phyloP scores from a whole-genome alignment of 2,797 vertebrate genomes.

The Megalops cyprinoides region DNA sequence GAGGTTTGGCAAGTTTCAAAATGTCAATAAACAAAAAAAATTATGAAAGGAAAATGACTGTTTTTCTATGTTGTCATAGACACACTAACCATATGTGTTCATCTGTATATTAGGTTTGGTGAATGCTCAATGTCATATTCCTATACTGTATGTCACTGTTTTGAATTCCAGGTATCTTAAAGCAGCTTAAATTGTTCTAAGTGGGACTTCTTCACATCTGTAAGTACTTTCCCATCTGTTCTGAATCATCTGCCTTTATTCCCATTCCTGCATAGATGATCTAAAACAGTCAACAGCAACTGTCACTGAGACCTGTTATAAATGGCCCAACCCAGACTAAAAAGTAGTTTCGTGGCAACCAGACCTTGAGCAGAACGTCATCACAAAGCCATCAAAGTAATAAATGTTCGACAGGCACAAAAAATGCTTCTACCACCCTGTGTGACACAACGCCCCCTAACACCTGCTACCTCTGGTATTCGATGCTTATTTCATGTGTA shows the following conservation, averaged over 20 bases:
- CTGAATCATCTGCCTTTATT: conserved; percentile 22
- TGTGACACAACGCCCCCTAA: neutral
- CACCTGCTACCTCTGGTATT: too few species aligned
- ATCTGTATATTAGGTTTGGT: conserved; percentile 8
- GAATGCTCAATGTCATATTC: conserved; percentile 8
- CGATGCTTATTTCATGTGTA: too few species aligned
- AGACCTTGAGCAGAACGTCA: conserved; percentile 8
- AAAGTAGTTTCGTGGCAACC: conserved; percentile 14
- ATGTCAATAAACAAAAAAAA: neutral
- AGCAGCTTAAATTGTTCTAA: conserved; percentile 23
- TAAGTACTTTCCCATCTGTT: conserved; percentile 30
- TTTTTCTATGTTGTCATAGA: conserved; percentile 5
- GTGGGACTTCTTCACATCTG: conserved; percentile 29
- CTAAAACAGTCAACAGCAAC: conserved; percentile 22
- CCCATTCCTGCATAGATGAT: conserved; percentile 26
- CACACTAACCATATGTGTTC: neutral
- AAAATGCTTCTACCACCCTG: neutral
- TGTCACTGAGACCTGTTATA: conserved; percentile 14
- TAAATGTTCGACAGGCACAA: neutral
- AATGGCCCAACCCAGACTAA: conserved; percentile 14
- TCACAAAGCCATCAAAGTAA: neutral
- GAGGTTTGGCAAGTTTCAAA: neutral
- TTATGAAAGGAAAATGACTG: neutral
- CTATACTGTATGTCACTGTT: conserved; percentile 5
- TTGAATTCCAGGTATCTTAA: neutral